Conservation (phyloP, 2,888 invertebrate species). For the Pollenia amentaria region DNA sequence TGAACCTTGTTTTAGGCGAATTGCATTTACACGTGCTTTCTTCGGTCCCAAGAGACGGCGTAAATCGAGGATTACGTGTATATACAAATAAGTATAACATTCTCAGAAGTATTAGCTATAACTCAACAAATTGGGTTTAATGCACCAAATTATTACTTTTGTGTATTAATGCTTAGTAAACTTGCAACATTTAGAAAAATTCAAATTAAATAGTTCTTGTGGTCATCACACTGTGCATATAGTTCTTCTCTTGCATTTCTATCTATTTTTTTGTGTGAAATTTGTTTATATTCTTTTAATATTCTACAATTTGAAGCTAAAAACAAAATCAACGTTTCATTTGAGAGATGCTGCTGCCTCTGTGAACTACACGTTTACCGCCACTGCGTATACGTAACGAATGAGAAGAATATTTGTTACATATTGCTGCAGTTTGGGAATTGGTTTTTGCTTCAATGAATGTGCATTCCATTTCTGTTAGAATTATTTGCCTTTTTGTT, state of each 20-base stretch:
- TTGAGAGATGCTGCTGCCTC: slow-evolving; percentile 8
- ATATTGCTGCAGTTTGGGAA: slow-evolving; percentile 74
- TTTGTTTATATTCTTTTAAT: slow-evolving; percentile 41
- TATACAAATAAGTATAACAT: too few relatives aligned
- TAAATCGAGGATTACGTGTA: too few relatives aligned
- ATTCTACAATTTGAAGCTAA: slow-evolving; percentile 37
- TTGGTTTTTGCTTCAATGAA: slow-evolving; percentile 74
- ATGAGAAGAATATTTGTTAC: slow-evolving; percentile 65
- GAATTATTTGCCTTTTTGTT: slow-evolving; percentile 45
- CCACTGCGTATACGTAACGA: slow-evolving; percentile 68
- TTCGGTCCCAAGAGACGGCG: too few relatives aligned
- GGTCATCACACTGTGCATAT: slow-evolving; percentile 50
- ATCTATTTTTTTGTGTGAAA: neutral
- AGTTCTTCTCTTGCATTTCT: neutral
- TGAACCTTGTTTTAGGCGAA: too few relatives aligned
- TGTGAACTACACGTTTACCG: slow-evolving; percentile 17
- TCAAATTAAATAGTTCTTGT: slow-evolving; percentile 12
- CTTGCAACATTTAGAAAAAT: slow-evolving; percentile 10
- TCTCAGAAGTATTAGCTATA: too few relatives aligned
- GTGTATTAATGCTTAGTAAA: neutral
- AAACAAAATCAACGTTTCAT: slow-evolving; percentile 39
- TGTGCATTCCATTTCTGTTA: slow-evolving; percentile 69
- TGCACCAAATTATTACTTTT: slow-evolving; percentile 16
- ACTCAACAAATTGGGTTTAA: neutral
- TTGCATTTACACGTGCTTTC: too few relatives aligned